phyloP scores from a whole-genome alignment of 1,140 invertebrate species.

The Cardiocondyla obscurior region DNA sequence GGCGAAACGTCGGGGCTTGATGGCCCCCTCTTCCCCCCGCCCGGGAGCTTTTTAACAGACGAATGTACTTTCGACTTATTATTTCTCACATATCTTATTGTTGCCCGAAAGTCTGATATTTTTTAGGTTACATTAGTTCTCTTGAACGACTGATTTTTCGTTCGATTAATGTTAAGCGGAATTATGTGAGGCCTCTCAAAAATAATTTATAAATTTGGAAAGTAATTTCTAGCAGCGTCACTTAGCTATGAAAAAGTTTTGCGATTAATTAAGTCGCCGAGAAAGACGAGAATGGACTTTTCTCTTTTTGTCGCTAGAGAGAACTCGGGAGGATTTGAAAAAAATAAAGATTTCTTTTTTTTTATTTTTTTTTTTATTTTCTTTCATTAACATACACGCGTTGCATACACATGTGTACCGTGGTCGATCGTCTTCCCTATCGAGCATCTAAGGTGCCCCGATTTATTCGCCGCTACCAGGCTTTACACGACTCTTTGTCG shows the following conservation, averaged over 20 bases:
- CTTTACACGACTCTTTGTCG: slow-evolving; percentile 67
- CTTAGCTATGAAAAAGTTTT: background rate
- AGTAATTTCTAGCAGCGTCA: background rate
- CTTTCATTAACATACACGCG: background rate
- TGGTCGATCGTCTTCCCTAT: slow-evolving; percentile 64
- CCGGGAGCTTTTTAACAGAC: slow-evolving; percentile 40
- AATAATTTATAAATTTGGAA: background rate
- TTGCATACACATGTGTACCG: background rate
- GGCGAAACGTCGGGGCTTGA: slow-evolving; percentile 8
- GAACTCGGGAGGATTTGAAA: background rate
- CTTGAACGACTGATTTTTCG: background rate
- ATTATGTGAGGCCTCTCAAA: background rate
- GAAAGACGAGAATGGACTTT: background rate
- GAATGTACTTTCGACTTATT: slow-evolving; percentile 29
- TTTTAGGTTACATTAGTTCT: too few relatives aligned
- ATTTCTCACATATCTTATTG: background rate
- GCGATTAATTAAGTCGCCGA: slow-evolving; percentile 22
- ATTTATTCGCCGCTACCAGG: slow-evolving; percentile 74
- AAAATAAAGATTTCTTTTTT: slow-evolving; percentile 2
- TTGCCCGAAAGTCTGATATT: too few relatives aligned
- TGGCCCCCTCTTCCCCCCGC: too few relatives aligned
- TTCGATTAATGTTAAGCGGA: background rate
- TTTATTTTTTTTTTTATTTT: slow-evolving; percentile 16
- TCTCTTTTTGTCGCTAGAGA: background rate
- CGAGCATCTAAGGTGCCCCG: slow-evolving; percentile 72